Percentiles rank a stretch among this genome's conserved stretches.
Evolutionary conservation across 2,888 invertebrate genomes (phyloP).

Genomic region (Anarsia innoxiella): DNA sequence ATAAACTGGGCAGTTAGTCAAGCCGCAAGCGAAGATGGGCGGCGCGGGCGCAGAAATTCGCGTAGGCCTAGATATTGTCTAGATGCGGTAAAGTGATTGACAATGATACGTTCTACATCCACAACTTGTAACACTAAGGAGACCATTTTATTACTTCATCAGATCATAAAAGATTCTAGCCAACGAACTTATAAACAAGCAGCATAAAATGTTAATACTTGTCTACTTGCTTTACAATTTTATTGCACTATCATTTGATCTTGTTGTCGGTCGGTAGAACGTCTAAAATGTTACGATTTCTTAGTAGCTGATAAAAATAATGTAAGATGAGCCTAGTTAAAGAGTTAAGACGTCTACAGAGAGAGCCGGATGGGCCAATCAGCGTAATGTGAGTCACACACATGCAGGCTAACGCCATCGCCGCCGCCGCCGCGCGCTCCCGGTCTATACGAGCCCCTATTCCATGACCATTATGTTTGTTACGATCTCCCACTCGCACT

Average conservation of each 20-base stretch:
- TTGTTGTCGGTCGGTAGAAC: neutral
- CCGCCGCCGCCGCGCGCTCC: slow-evolving; percentile 33
- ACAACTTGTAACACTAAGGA: too few relatives aligned
- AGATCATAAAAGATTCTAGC: too few relatives aligned
- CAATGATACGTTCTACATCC: too few relatives aligned
- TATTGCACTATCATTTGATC: too few relatives aligned
- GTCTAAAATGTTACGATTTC: slow-evolving; percentile 3
- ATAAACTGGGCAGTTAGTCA: slow-evolving; percentile 41
- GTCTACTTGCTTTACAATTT: too few relatives aligned
- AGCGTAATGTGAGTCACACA: slow-evolving; percentile 57
- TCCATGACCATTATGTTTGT: slow-evolving; percentile 24
- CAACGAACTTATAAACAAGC: too few relatives aligned
- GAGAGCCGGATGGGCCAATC: slow-evolving; percentile 68
- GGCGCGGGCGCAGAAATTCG: slow-evolving; percentile 21
- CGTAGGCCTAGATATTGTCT: too few relatives aligned
- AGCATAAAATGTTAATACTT: too few relatives aligned
- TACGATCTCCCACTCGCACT: slow-evolving; percentile 36
- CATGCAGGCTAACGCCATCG: slow-evolving; percentile 33
- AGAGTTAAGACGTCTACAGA: slow-evolving; percentile 53
- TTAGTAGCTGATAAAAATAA: slow-evolving; percentile 8
- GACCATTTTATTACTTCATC: too few relatives aligned
- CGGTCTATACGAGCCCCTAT: slow-evolving; percentile 41
- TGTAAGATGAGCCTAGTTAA: slow-evolving; percentile 18
- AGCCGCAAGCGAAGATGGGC: slow-evolving; percentile 28
- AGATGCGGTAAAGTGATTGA: slow-evolving; percentile 9